A percentile compares a stretch with the other conserved stretches of the same genome.
These are phyloP conservation scores for Solenodon paradoxus DNA, from an alignment of 2,113 vertebrate genomes.

Conservation along the genomic window DNA sequence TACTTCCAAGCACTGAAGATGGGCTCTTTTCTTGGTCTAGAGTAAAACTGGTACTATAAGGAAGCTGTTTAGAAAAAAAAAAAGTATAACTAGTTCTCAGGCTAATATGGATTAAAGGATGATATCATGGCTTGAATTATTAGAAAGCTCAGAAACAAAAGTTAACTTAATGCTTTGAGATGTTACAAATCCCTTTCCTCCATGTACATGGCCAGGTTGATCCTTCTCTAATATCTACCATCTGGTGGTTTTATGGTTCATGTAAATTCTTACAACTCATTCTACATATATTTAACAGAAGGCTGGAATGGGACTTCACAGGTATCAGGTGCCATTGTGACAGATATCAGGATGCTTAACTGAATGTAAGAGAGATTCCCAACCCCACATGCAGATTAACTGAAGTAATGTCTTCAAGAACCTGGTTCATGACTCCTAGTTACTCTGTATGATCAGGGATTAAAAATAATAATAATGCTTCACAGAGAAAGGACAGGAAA, in stretches of 20 bases:
- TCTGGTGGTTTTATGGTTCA: not conserved
- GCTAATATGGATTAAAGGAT: not conserved
- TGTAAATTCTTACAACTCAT: not conserved
- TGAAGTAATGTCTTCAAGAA: not conserved
- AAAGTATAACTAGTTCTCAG: not conserved
- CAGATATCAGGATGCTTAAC: not conserved
- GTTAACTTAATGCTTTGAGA: not conserved
- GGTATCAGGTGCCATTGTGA: not conserved
- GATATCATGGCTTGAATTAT: not conserved
- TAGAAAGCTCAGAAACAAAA: not conserved
- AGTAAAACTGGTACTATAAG: not conserved
- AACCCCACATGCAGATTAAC: not conserved
- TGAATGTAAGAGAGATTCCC: not conserved
- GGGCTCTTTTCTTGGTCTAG: not conserved
- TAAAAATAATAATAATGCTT: not conserved
- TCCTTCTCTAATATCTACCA: not conserved
- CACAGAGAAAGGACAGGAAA: not conserved
- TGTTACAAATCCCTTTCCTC: not conserved
- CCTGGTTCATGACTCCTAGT: not conserved
- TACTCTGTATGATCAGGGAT: not conserved
- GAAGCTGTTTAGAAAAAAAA: not conserved
- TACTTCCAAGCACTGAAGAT: not conserved
- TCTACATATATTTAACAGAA: not conserved
- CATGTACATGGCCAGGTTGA: fast-evolving
- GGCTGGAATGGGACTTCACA: not conserved